Percentiles rank a stretch among this genome's conserved stretches.
Evolutionary conservation across 2,113 vertebrate species (phyloP).

Genomic region (Xyrauchen texanus): DNA sequence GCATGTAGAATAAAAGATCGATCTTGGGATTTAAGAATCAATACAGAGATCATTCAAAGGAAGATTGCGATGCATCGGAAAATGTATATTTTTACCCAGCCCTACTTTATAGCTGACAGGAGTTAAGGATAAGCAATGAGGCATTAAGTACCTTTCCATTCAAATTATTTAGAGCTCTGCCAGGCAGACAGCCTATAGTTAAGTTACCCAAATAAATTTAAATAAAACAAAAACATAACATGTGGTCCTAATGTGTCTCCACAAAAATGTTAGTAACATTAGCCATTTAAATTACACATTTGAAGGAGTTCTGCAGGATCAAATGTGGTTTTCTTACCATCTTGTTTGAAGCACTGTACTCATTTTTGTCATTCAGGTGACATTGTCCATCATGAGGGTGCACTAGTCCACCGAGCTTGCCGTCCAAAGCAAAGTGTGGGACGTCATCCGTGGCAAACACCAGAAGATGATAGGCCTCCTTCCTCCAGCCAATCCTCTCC

Average conservation of each 20-base stretch:
- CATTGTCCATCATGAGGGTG: constrained; percentile 91
- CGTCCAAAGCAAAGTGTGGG: constrained; percentile 93
- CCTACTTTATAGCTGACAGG: too few species aligned
- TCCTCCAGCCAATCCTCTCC: constrained; percentile 94
- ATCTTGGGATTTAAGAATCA: too few species aligned
- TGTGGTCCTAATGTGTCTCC: neutral
- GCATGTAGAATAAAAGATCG: too few species aligned
- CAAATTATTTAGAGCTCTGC: too few species aligned
- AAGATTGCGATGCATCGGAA: too few species aligned
- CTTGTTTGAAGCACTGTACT: constrained; percentile 86
- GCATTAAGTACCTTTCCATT: too few species aligned
- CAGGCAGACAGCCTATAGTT: neutral
- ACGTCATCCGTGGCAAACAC: constrained; percentile 94
- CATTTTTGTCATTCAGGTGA: constrained; percentile 85
- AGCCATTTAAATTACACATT: neutral
- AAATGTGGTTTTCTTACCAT: constrained; percentile 78
- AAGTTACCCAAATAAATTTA: neutral
- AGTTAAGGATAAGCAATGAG: too few species aligned
- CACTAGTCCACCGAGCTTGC: constrained; percentile 91
- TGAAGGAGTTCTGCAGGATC: neutral
- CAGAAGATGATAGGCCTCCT: constrained; percentile 91
- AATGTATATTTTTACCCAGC: too few species aligned
- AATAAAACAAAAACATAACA: neutral
- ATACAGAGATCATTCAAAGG: too few species aligned
- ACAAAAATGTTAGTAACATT: neutral